Conservation (phyloP, 2,888 invertebrate genomes). For the Watsonalla binaria region DNA sequence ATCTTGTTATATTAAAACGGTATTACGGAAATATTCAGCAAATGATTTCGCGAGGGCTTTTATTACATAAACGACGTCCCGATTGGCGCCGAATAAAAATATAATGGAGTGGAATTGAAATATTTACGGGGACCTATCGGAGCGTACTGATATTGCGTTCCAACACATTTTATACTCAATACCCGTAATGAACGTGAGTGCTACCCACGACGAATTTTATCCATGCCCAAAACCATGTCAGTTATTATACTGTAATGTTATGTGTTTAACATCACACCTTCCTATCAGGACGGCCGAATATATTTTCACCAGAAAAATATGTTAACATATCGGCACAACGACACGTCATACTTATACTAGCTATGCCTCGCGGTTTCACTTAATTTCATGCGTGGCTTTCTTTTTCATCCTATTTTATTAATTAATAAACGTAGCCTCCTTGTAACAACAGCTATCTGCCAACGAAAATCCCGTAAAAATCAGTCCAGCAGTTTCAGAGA, state of each 20-base stretch:
- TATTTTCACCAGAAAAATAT: too few species aligned
- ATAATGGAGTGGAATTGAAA: constrained; percentile 25
- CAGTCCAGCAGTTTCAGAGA: too few species aligned
- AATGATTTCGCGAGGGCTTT: constrained; percentile 30
- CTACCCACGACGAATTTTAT: background rate
- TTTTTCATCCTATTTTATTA: background rate
- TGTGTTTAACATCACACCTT: too few species aligned
- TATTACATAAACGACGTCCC: constrained; percentile 28
- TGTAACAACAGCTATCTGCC: too few species aligned
- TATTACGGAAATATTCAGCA: constrained; percentile 31
- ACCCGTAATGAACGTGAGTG: constrained; percentile 7
- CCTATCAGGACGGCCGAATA: too few species aligned
- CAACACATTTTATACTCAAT: constrained; percentile 4
- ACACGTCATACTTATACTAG: too few species aligned
- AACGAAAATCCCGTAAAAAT: too few species aligned
- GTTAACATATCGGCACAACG: too few species aligned
- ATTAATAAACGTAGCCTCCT: too few species aligned
- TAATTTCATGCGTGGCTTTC: background rate
- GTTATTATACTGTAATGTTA: too few species aligned
- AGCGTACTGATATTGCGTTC: constrained; percentile 11
- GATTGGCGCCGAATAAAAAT: constrained; percentile 29
- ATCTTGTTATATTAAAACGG: constrained; percentile 63
- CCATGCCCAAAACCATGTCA: background rate
- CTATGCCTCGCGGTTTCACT: background rate
- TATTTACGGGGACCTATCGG: constrained; percentile 17